Base-by-base conservation (phyloP, 2,797 vertebrate genomes). In the Avahi laniger region DNA sequence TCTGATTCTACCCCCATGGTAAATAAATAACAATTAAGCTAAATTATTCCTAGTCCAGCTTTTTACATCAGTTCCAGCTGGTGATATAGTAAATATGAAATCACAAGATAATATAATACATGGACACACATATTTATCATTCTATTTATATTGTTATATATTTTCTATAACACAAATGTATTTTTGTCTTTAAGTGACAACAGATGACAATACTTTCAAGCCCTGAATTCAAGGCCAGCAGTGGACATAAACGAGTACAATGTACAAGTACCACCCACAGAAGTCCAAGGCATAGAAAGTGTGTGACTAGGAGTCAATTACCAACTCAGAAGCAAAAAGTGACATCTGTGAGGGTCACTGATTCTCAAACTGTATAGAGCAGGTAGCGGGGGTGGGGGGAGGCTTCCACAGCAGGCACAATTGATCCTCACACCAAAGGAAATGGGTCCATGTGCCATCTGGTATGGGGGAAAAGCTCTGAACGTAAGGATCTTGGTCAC, bases 181-280 rank as follows among this genome's bases (percentile, higher is more conserved):
- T 57, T 84, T 59, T 63, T 63, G 69, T 96, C 78, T 88, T 82
- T 85, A 80, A 65, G 35, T 86, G 59, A 81, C 61, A 95, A 75
- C 2, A 82, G 30, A 4, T 52, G 48, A 43, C 52, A 69, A 67
- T 87, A 82, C 18, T 81, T 83, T 61, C 65, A 90, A 93, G 75
- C 26, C 22, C 79, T 26, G 9, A 94, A 18, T 35, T 67, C 63
- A 91, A 86, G 52, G 76, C 38, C 48, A 59, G 30, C 30, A 79
- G 41, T 76, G 43, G 38, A 81, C 78, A 17, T 52, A 95, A 89
- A 33, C 50, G 20, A 75, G 30, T 88, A 78, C 26, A 20, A 52
- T 4, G 4, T 48, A 0, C 12, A 81, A 63, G 14, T 13, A 70
- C 14, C 43, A 54, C 30, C 67, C 5, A 46, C 5, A 50, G 41